Base-by-base conservation (phyloP, 2,113 vertebrate genomes). In the Seriola rivoliana region DNA sequence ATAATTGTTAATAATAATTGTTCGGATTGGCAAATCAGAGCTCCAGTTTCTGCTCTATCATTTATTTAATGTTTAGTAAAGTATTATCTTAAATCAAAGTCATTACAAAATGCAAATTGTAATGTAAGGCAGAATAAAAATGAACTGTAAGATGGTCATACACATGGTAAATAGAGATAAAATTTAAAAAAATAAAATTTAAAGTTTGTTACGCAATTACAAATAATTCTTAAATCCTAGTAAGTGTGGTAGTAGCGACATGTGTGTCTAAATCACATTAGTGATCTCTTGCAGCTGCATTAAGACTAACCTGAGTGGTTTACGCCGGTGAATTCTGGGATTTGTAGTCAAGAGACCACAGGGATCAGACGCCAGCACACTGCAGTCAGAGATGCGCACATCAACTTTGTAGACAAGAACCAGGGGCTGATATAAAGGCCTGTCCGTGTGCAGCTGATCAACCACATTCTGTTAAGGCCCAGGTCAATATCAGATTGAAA, bases 301-400 rank as follows among this genome's bases (percentile, higher is more conserved):
- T 84, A n/a, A 64, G 48, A 78, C 58, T 32, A 67, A 34, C 19
- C 14, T 57, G 62, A 66, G 19, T 38, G 9, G 21, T 38, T 69
- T 38, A 13, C 70, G 25, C 83, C 72, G 25, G 25, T 79, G 93
- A 44, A 92, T 91, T 81, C 40, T 94, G 94, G 95, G 84, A 94
- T 1, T 74, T 94, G 93, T 88, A 95, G 93, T 93, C 46, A 14
- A 25, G n/a, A 44, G 36, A 59, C 11, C 40, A 63, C 40, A 46
- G 2, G 6, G 46, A 54, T 79, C n/a, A 40, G 19, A 79, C 58
- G 75, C 78, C 25, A 70, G 72, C 38, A 68, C 58, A 80, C 86
- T 87, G 87, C 81, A 80, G 84, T 80, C 69, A 54, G 63, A 38
- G 80, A 84, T 89, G 87, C 82, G 85, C 80, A 89, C 75, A 57